Conservation (phyloP, 2,888 invertebrate genomes). For the Hedychridium roseum region DNA sequence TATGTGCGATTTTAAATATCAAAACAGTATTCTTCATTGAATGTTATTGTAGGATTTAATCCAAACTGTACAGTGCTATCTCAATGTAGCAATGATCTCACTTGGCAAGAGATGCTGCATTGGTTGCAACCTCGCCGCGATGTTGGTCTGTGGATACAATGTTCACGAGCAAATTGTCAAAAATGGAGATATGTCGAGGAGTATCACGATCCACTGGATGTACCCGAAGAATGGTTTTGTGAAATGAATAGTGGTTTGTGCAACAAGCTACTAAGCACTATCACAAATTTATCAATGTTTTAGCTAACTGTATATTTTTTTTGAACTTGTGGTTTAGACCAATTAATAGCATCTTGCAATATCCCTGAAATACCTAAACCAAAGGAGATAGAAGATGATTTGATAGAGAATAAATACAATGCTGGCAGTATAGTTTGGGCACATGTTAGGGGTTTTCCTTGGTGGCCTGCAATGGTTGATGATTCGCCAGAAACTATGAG, state of each 20-base stretch:
- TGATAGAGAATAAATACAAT: constrained; percentile 70
- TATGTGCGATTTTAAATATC: too few species aligned
- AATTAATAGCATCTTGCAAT: constrained; percentile 65
- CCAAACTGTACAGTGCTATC: background rate
- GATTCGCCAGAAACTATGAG: constrained; percentile 68
- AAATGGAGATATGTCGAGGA: constrained; percentile 68
- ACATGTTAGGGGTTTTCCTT: constrained; percentile 69
- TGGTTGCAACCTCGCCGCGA: constrained; percentile 67
- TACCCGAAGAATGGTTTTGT: constrained; percentile 73
- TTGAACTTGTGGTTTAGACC: constrained; percentile 63
- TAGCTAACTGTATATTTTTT: background rate
- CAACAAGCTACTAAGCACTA: background rate
- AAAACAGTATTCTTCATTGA: too few species aligned
- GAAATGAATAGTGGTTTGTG: constrained; percentile 68
- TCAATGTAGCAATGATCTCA: background rate
- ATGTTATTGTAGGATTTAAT: constrained; percentile 13
- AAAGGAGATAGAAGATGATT: constrained; percentile 65
- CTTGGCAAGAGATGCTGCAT: constrained; percentile 10
- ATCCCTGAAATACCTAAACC: constrained; percentile 65
- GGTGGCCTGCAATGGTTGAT: constrained; percentile 80
- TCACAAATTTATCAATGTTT: background rate
- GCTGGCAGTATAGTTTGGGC: constrained; percentile 77
- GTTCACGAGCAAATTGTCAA: constrained; percentile 65
- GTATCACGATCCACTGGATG: constrained; percentile 68
- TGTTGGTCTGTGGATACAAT: constrained; percentile 69